phyloP scores from a whole-genome alignment of 1,140 invertebrate species.

The Artemia franciscana region DNA sequence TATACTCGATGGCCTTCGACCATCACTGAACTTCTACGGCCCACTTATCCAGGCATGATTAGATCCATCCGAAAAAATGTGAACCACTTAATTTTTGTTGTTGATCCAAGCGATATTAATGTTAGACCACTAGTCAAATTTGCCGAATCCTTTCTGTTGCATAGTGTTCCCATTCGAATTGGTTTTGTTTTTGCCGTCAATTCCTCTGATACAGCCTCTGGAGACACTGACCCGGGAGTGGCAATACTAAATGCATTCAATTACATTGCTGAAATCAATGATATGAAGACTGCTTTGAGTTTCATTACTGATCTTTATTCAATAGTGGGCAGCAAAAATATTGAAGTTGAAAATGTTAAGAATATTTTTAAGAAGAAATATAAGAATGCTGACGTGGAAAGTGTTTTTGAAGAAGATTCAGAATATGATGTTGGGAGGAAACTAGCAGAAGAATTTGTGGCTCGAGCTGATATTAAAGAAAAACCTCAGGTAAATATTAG shows the following conservation, averaged over 20 bases:
- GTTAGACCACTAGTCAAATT: constrained; percentile 53
- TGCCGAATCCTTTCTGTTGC: constrained; percentile 70
- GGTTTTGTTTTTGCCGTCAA: constrained; percentile 68
- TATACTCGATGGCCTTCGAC: constrained; percentile 69
- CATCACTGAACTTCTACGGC: constrained; percentile 67
- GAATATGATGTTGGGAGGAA: constrained; percentile 75
- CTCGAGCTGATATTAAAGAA: constrained; percentile 46
- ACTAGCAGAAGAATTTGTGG: constrained; percentile 56
- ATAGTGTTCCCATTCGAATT: constrained; percentile 63
- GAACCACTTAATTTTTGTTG: constrained; percentile 69
- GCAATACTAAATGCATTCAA: constrained; percentile 76
- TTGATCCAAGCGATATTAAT: constrained; percentile 52
- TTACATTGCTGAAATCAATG: constrained; percentile 54
- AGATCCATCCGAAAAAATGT: constrained; percentile 80
- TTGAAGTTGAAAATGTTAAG: constrained; percentile 39
- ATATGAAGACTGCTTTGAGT: constrained; percentile 31
- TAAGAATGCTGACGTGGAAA: constrained; percentile 37
- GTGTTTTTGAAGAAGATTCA: constrained; percentile 63
- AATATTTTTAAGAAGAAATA: constrained; percentile 41
- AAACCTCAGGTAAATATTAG: constrained; percentile 34
- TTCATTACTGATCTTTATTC: constrained; percentile 49
- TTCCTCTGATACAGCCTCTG: constrained; percentile 30
- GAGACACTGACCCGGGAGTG: constrained; percentile 38
- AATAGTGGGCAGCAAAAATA: constrained; percentile 18
- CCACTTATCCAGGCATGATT: constrained; percentile 91